phyloP scores from a whole-genome alignment of 2,797 vertebrate species.

The Danio jaintianensis region DNA sequence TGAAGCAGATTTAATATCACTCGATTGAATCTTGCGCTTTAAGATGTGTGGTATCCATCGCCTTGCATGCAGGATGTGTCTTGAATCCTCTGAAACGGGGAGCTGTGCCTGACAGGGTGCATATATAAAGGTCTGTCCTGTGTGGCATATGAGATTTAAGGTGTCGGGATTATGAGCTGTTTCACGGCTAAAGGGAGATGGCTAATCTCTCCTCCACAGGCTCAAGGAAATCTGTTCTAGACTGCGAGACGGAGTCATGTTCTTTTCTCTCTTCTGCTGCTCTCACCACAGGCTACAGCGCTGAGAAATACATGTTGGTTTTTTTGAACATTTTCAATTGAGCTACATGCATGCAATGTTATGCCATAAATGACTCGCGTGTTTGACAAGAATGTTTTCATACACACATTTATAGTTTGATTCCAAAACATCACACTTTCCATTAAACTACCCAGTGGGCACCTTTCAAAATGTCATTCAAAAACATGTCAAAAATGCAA shows the following conservation, averaged over 20 bases:
- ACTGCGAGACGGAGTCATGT: slow-evolving; percentile 51
- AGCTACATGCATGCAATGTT: neutral
- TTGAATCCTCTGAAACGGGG: slow-evolving; percentile 33
- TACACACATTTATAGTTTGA: neutral
- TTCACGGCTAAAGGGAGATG: slow-evolving; percentile 65
- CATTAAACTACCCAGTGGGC: too few species aligned
- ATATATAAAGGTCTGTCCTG: slow-evolving; percentile 60
- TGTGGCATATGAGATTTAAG: slow-evolving; percentile 60
- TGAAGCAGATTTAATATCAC: slow-evolving; percentile 22
- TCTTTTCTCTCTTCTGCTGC: slow-evolving; percentile 33
- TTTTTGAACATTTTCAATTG: neutral
- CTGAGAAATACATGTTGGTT: neutral
- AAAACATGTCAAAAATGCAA: too few species aligned
- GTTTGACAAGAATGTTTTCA: too few species aligned
- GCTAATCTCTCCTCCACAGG: slow-evolving; percentile 64
- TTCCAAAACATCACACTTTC: neutral
- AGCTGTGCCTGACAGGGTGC: slow-evolving; percentile 51
- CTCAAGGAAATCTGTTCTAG: slow-evolving; percentile 56
- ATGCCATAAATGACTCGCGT: too few species aligned
- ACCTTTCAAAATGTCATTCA: too few species aligned
- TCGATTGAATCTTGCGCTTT: slow-evolving; percentile 11
- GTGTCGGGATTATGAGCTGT: slow-evolving; percentile 61
- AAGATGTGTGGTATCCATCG: slow-evolving; percentile 20
- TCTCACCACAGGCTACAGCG: slow-evolving; percentile 15
- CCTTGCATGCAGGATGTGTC: slow-evolving; percentile 20